phyloP scores from a whole-genome alignment of 2,888 invertebrate genomes.

The Orthosia gracilis region DNA sequence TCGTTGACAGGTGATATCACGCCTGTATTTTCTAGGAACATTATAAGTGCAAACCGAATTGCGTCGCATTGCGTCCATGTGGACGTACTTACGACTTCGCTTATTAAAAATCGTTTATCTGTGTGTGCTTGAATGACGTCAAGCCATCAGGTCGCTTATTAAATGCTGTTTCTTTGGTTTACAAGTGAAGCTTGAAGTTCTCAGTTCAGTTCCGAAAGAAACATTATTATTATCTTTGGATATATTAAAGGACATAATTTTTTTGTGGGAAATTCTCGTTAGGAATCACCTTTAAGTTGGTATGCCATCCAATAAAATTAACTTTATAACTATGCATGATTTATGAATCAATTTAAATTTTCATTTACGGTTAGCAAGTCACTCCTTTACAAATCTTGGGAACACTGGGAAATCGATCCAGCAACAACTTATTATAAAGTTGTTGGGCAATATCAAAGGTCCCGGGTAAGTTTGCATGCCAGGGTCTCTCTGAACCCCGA shows the following conservation, averaged over 20 bases:
- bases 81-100: no score
- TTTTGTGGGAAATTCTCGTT: no score
- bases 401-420: conserved; percentile 54
- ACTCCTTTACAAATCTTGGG: conserved; percentile 42
- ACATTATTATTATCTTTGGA: no score
- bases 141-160: background rate
- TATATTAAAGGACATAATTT: no score
- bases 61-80: no score
- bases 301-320: background rate
- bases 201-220: background rate
- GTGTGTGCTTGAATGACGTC: no score
- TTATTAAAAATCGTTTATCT: no score
- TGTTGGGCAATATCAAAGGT: conserved; percentile 61
- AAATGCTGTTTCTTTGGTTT: background rate
- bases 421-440: conserved; percentile 61
- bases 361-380: conserved; percentile 25
- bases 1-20: no score
- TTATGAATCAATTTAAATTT: conserved; percentile 38
- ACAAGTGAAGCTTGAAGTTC: background rate
- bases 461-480: conserved; percentile 55
- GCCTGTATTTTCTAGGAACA: no score
- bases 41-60: no score
- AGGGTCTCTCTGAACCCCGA: conserved; percentile 25
- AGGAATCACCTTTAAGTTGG: no score
- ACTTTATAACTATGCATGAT: background rate